These are phyloP conservation scores for Anser brachyrhynchus DNA, from an alignment of 2,113 vertebrate species.

Conservation along the genomic window DNA sequence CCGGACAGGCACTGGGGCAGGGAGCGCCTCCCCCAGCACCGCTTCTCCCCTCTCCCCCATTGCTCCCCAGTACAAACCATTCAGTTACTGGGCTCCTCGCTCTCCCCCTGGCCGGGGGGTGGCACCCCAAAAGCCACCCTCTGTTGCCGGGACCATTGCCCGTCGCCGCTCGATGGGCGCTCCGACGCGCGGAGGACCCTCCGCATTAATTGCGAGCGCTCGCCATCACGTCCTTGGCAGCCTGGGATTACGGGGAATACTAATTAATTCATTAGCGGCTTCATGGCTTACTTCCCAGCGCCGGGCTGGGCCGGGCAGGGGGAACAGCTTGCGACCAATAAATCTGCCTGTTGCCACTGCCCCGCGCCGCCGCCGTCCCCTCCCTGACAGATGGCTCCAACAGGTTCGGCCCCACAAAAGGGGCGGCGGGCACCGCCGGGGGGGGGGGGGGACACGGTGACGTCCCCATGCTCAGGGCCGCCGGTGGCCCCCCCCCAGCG, in stretches of 20 bases:
- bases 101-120: neutral
- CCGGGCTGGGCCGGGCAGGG: neutral
- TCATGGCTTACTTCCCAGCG: neutral
- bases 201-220: neutral
- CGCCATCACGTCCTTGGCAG: neutral
- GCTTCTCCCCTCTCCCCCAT: neutral
- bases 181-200: neutral
- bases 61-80: neutral
- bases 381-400: slow-evolving; percentile 65
- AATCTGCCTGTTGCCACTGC: slow-evolving; percentile 55
- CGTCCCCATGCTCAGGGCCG: neutral
- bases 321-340: slow-evolving; percentile 63
- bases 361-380: neutral
- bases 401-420: slow-evolving; percentile 51
- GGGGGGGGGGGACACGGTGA: neutral
- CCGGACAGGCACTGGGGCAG: neutral
- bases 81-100: fast-evolving
- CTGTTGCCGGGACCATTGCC: fast-evolving
- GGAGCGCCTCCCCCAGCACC: neutral
- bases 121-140: neutral
- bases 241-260: slow-evolving; percentile 31
- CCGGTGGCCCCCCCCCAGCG: neutral
- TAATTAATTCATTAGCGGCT: slow-evolving; percentile 51
- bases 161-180: neutral
- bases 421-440: neutral